Conservation (phyloP, 2,113 vertebrate species). For the Rynchops niger region DNA sequence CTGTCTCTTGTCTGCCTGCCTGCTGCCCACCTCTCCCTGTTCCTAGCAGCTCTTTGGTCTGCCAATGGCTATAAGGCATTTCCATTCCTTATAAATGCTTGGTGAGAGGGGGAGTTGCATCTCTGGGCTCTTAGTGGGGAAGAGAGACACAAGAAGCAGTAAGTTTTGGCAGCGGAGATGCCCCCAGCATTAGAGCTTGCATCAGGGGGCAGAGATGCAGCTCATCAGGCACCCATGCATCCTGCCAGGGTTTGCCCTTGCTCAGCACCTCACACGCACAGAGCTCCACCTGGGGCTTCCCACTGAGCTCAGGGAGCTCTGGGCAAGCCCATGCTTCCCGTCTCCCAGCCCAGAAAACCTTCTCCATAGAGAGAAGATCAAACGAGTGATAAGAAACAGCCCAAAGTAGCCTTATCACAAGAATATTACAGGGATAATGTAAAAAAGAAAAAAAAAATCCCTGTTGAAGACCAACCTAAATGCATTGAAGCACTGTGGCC, state of each 20-base stretch:
- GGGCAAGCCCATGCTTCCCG: not conserved
- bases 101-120: rapidly evolving
- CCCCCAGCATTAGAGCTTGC: not conserved
- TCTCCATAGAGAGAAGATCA: not conserved
- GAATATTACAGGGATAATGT: not conserved
- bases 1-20: not conserved
- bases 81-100: not conserved
- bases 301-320: not conserved
- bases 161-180: not conserved
- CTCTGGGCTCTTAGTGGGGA: not conserved
- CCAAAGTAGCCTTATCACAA: not conserved
- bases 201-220: not conserved
- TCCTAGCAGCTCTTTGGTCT: not conserved
- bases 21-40: not conserved
- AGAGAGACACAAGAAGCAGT: not conserved
- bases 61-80: rapidly evolving
- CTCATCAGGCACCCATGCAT: not conserved
- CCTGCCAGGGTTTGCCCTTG: not conserved
- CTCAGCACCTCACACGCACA: not conserved
- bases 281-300: rapidly evolving
- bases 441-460: not conserved
- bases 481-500: not conserved
- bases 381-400: not conserved
- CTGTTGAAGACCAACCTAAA: not conserved
- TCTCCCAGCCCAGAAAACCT: not conserved